Base-by-base conservation (phyloP, 2,797 vertebrate species). In the Pipistrellus pygmaeus region DNA sequence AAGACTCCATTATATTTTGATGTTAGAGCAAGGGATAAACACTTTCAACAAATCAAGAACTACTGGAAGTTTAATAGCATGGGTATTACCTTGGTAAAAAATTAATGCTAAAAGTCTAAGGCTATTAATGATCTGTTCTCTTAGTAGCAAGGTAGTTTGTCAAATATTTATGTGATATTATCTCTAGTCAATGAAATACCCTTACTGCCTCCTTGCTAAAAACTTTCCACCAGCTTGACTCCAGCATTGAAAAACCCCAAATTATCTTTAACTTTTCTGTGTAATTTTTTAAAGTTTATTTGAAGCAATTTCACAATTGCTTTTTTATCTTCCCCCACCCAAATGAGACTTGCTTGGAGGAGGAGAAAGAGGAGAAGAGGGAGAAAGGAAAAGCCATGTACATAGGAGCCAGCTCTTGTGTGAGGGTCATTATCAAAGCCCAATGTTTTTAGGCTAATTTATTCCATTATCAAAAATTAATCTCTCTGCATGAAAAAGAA, bases 61-160 rank as follows among this genome's bases (percentile, higher is more conserved):
- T 83, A 85, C 48, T 68, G 62, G 75, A 97, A 85, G 35, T 12
- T 48, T 73, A 78, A 87, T 8, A 80, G 62, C 64, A 89, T 25
- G 20, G 8, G 10, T 86, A 77, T 44, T 83, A n/a, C 73, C 69
- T 91, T 95, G 30, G n/a, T 78, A 82, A 96, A 95, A 95, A 94
- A 85, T 32, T 90, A 32, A 57, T 32, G 21, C 89, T 82, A 62
- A 94, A 91, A 8, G 12, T 73, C 53, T 77, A 92, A 89, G 69
- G n/a, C 38, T 55, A 69, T 44, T 68, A 77, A 68, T 77, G n/a
- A 94, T 23, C n/a, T 66, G 66, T 60, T 95, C 64, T 89, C 4
- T 77, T 78, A 81, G 12, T 77, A 81, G 15, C 64, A 77, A 64
- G 77, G 46, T 62, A 86, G 20, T 66, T 69, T 55, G 38, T 88